Evolutionary conservation across 37 sponge, comb jelly and placozoan species (phyloP).

Genomic region (Aplysina aerophoba): DNA sequence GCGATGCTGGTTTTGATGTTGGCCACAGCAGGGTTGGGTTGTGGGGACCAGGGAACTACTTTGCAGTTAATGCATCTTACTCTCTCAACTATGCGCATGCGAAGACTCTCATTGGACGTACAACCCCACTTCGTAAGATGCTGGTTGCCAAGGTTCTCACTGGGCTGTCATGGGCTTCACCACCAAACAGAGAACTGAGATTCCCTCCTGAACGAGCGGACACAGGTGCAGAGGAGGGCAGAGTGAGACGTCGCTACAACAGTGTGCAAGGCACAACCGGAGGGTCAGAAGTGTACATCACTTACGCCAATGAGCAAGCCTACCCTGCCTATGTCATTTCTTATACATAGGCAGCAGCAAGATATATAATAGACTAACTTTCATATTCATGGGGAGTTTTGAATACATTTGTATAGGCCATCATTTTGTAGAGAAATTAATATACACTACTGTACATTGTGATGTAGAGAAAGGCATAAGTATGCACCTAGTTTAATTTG

Average conservation of each 20-base stretch:
- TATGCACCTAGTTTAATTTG: no score
- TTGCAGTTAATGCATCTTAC: slow-evolving; percentile 75
- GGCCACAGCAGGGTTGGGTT: slow-evolving; percentile 49
- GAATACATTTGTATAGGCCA: no score
- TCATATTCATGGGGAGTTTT: no score
- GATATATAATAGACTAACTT: no score
- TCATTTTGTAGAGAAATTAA: no score
- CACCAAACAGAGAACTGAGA: slow-evolving; percentile 22
- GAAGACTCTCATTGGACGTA: background rate
- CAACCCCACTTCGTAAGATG: slow-evolving; percentile 21
- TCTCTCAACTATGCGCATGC: slow-evolving; percentile 52
- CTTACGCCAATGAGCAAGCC: slow-evolving; percentile 65
- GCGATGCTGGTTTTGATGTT: slow-evolving; percentile 66
- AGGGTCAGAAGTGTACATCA: slow-evolving; percentile 68
- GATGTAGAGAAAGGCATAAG: no score
- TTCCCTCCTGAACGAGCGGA: slow-evolving; percentile 36
- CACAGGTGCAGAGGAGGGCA: background rate
- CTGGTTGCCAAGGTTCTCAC: slow-evolving; percentile 67
- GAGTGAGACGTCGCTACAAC: slow-evolving; percentile 52
- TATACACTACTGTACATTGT: no score
- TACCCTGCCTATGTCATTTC: slow-evolving; percentile 72
- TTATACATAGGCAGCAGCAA: slow-evolving; percentile 42
- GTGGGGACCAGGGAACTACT: slow-evolving; percentile 81
- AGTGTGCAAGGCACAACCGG: slow-evolving; percentile 56
- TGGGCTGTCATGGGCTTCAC: slow-evolving; percentile 23